Evolutionary conservation across 2,888 invertebrate species (phyloP), one percentile per base, ranked within the genome.

Genomic region (Steinernema scapterisci): DNA sequence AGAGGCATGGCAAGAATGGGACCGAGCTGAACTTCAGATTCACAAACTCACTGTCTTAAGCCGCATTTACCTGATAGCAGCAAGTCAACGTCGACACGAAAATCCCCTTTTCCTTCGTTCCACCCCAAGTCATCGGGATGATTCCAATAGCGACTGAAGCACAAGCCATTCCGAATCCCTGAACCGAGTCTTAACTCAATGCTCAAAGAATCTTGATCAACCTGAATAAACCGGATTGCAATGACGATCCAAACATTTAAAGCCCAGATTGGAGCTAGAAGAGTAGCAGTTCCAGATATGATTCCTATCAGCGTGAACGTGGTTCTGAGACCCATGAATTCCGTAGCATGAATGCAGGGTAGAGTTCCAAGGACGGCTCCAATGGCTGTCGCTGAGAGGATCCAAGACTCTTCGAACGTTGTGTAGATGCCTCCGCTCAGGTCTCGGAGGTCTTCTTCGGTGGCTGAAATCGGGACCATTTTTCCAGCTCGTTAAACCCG

Each of bases 361-460:
- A 70, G n/a, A 25, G 74, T 74, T n/a, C 74, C 74, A 25, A 74
- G 45, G 38, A 74, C 38, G 19, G 56, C 45, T 7, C 74, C 74
- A 23, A 74, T 38, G 46, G 70, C 70, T 25, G 51, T 56, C n/a
- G 70, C 71, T 11, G 74, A 71, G 11, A 74, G 71, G n/a, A 74
- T 48, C 71, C 70, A 74, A 7, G 71, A 45, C 23, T 74, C 63
- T 63, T 63, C 63, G 31, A 16, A 16, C 1, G 9, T 63, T 2
- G 63, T 63, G 63, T 63, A 63, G 31, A 63, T 38, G 27, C 63
- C 63, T 2, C 63, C 63, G 16, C 54, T 56, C 23, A 23, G 21
- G 13, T 25, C 52, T 9, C 19, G 27, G n/a, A 72, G 44, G 43
- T 38, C 56, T 51, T 63, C 63, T 21, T 25, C 63, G 31, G 25